These are phyloP conservation scores for Acyrthosiphon pisum DNA, from an alignment of 1,140 invertebrate genomes.

Conservation along the genomic window DNA sequence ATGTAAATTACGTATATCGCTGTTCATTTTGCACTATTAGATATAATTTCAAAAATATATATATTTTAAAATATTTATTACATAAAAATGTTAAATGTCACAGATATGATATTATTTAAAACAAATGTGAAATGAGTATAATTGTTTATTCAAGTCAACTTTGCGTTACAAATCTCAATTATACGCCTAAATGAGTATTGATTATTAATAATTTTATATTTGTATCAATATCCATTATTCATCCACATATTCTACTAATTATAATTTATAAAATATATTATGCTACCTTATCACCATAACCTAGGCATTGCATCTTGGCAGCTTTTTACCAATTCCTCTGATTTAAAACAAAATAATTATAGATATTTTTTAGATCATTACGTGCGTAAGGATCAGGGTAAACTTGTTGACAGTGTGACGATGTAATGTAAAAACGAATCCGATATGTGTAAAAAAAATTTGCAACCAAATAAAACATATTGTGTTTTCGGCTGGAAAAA, in stretches of 20 bases:
- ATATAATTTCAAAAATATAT: too few relatives aligned
- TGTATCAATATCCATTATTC: neutral
- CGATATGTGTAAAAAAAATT: neutral
- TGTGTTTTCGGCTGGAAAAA: neutral
- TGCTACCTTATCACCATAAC: neutral
- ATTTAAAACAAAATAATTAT: neutral
- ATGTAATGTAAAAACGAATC: neutral
- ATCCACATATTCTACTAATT: neutral
- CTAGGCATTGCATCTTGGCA: neutral
- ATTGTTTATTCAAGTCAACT: neutral
- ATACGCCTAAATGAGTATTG: neutral
- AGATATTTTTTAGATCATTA: neutral
- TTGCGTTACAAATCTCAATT: neutral
- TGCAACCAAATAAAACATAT: constrained; percentile 10
- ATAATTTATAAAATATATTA: neutral
- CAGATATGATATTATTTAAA: too few relatives aligned
- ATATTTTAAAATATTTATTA: too few relatives aligned
- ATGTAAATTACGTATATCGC: too few relatives aligned
- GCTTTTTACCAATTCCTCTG: neutral
- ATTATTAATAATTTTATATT: neutral
- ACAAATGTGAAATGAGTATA: too few relatives aligned
- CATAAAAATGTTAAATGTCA: too few relatives aligned
- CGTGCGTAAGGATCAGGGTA: neutral
- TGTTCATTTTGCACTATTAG: too few relatives aligned
- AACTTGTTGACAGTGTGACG: neutral